Evolutionary conservation across 2,888 invertebrate species (phyloP).

Genomic region (Mesopsocus fuscifrons): DNA sequence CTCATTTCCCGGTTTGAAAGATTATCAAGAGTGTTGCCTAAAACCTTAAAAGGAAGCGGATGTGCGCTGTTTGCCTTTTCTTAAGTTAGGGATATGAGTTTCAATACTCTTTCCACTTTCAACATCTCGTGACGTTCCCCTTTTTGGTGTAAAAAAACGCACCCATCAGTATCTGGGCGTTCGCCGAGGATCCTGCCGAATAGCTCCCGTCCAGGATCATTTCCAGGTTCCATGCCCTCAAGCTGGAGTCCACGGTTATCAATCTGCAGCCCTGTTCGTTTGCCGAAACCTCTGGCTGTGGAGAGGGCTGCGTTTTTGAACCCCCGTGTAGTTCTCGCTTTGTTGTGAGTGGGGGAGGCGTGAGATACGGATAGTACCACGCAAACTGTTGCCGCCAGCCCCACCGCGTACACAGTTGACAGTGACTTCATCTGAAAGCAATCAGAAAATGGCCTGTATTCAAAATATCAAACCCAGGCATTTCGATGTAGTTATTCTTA

Average conservation of each 20-base stretch:
- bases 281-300: constrained; percentile 44
- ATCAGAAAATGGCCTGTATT: no score
- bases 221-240: background rate
- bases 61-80: no score
- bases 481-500: no score
- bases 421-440: constrained; percentile 2
- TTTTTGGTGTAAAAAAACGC: constrained; percentile 1
- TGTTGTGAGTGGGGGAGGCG: constrained; percentile 12
- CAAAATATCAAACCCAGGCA: no score
- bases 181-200: background rate
- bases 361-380: background rate
- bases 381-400: background rate
- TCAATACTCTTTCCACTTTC: no score
- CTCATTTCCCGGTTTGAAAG: no score
- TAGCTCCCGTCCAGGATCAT: background rate
- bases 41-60: no score
- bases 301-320: constrained; percentile 41
- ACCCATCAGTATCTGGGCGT: constrained; percentile 3
- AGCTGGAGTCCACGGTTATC: no score
- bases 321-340: constrained; percentile 38
- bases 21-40: no score
- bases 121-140: no score
- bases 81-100: no score
- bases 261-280: constrained; percentile 30
- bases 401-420: constrained; percentile 2